phyloP scores from a whole-genome alignment of 2,888 invertebrate species.

The Parnassius apollo region DNA sequence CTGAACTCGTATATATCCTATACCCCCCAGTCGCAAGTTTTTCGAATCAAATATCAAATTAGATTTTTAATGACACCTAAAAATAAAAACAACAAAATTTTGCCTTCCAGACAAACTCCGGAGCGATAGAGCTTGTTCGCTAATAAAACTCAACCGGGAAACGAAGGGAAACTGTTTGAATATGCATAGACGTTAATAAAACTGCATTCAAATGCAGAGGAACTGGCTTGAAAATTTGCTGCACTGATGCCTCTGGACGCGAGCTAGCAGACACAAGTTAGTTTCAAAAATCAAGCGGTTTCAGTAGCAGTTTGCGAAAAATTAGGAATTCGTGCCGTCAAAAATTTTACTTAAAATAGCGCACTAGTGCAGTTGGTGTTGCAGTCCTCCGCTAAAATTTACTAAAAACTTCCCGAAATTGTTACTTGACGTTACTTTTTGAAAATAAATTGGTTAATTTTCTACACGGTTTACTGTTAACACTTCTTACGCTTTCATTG shows the following conservation, averaged over 20 bases:
- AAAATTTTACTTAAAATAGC: slow-evolving; percentile 33
- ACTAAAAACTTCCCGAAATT: slow-evolving; percentile 17
- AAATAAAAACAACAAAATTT: background rate
- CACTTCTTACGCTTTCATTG: too few species aligned
- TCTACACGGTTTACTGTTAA: too few species aligned
- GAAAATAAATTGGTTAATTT: too few species aligned
- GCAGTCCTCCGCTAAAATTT: background rate
- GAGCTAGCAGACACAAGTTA: slow-evolving; percentile 55
- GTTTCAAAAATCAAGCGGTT: slow-evolving; percentile 65
- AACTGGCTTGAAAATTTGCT: slow-evolving; percentile 41
- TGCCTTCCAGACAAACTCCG: slow-evolving; percentile 12
- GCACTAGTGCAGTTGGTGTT: slow-evolving; percentile 13
- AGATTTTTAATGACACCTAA: background rate
- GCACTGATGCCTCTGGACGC: slow-evolving; percentile 53
- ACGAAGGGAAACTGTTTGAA: slow-evolving; percentile 59
- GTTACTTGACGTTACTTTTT: background rate
- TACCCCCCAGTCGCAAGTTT: too few species aligned
- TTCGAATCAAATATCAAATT: too few species aligned
- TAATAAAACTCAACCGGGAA: slow-evolving; percentile 41
- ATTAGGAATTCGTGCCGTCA: slow-evolving; percentile 54
- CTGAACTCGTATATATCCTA: too few species aligned
- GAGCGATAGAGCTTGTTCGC: slow-evolving; percentile 34
- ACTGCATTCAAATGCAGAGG: slow-evolving; percentile 50
- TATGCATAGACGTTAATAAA: slow-evolving; percentile 67
- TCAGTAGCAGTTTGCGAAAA: slow-evolving; percentile 52